Evolutionary conservation across 2,888 invertebrate genomes (phyloP), one percentile per base, ranked within the genome.

Genomic region (Leptopilina myrica): DNA sequence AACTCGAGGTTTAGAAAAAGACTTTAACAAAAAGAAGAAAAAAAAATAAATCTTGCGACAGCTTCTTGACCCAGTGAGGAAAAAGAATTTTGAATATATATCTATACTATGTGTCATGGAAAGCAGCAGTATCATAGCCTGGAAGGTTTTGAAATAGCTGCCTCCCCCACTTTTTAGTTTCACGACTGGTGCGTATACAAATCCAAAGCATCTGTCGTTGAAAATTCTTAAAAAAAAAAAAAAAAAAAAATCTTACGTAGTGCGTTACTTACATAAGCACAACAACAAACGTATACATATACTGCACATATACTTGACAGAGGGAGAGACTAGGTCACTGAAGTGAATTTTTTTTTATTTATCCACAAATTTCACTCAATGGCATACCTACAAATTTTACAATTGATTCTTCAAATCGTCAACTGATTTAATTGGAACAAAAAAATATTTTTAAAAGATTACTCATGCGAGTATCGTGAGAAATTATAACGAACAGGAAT

Each of bases 121-220:
- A 89, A 89, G 84, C 89, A 84, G 86, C 88, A 89, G 86, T 89
- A 89, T 89, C 88, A 89, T 85, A 89, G 89, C 83, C 86, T 84
- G 88, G 88, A 89, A 87, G 85, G 86, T 87, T 89, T 89, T 88
- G 88, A 89, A 89, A 89, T 89, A 89, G 88, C 88, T 83, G 66
- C 83, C 56, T 40, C 76, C 78, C 79, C 76, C 64, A 64, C 65
- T 76, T 73, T 56, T 15, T 33, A 53, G 53, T 43, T 78, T 64
- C 53, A 26, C 49, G 64, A 49, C 49, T 76, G 62, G 77, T 59
- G 76, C 56, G 76, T 65, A 49, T 15, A 46, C 76, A 73, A 67
- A 12, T 66, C 66, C 76, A 62, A 66, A 53, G 64, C 53, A 64
- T 65, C 65, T 53, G 53, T 64, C 67, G 64, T 11, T 77, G 49